Percentiles rank a stretch among this genome's conserved stretches.
phyloP scores from a whole-genome alignment of 2,113 vertebrate species.

The Cephalophus harveyi region DNA sequence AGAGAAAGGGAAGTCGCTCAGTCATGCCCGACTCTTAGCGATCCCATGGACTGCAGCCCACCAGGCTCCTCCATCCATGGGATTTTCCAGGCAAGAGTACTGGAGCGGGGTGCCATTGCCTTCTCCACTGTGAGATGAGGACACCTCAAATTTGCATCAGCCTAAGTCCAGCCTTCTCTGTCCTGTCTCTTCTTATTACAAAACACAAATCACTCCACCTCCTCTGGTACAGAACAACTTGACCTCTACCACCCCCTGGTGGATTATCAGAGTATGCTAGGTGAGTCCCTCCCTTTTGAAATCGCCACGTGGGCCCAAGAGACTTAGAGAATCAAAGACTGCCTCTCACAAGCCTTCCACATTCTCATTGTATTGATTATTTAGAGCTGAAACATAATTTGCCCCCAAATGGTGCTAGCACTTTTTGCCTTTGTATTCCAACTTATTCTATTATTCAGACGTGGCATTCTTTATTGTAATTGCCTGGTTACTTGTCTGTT shows the following conservation, averaged over 20 bases:
- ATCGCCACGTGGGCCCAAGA: not conserved
- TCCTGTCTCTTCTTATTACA: constrained; percentile 39
- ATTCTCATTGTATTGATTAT: constrained; percentile 25
- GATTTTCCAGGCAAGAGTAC: no score
- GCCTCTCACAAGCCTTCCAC: not conserved
- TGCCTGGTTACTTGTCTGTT: constrained; percentile 38
- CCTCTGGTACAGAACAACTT: constrained; percentile 46
- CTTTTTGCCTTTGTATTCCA: not conserved
- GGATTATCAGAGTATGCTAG: constrained; percentile 54
- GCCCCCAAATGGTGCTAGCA: not conserved
- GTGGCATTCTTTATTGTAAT: constrained; percentile 35
- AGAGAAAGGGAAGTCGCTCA: no score
- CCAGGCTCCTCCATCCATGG: no score
- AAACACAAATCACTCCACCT: constrained; percentile 50
- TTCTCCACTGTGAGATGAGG: no score
- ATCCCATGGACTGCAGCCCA: no score
- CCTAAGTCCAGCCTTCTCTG: not conserved
- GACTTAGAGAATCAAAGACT: constrained; percentile 36
- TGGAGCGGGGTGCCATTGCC: no score
- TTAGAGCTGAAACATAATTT: constrained; percentile 46
- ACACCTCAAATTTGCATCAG: not conserved
- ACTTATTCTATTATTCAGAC: constrained; percentile 18
- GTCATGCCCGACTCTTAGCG: no score
- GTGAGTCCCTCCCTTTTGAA: constrained; percentile 21
- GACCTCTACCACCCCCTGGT: constrained; percentile 61